Percentiles rank a stretch among this genome's conserved stretches.
Conservation (phyloP, 2,888 invertebrate species). For the Drosophila vallismaia region DNA sequence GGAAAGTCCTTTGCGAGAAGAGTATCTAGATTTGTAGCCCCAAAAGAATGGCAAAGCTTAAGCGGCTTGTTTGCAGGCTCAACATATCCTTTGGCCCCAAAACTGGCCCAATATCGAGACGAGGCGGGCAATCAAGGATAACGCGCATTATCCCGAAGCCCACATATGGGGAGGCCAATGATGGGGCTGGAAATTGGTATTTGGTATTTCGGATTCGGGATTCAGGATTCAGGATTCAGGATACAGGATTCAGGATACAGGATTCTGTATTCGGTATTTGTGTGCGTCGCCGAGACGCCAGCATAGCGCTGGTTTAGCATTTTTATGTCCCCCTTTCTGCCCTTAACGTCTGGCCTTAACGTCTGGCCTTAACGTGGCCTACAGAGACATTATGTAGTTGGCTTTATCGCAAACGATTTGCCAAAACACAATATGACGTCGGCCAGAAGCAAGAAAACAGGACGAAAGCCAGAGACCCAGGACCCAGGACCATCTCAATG, state of each 20-base stretch:
- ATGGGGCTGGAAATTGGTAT: slow-evolving; percentile 18
- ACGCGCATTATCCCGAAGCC: slow-evolving; percentile 64
- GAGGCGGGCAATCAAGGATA: slow-evolving; percentile 73
- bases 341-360: background rate
- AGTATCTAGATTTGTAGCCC: slow-evolving; percentile 6
- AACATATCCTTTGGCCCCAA: background rate
- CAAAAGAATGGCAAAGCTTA: background rate
- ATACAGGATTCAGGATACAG: too few species aligned
- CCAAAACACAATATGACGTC: slow-evolving; percentile 76
- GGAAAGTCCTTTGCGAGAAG: background rate
- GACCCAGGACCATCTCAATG: slow-evolving; percentile 30
- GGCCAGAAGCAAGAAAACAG: slow-evolving; percentile 43
- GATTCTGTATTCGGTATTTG: slow-evolving; percentile 21
- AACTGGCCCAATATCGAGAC: slow-evolving; percentile 60
- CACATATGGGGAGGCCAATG: slow-evolving; percentile 19
- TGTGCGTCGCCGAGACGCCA: slow-evolving; percentile 65
- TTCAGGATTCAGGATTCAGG: too few species aligned
- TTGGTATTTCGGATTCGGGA: background rate
- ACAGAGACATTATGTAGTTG: slow-evolving; percentile 77
- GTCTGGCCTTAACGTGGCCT: slow-evolving; percentile 41
- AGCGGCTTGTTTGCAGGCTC: slow-evolving; percentile 59
- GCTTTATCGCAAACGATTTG: slow-evolving; percentile 79
- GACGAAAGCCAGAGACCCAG: slow-evolving; percentile 19
- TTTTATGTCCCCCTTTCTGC: slow-evolving; percentile 54
- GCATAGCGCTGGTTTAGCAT: slow-evolving; percentile 73